These are phyloP conservation scores for Pelosia muscerda DNA, from an alignment of 2,888 invertebrate genomes.

Conservation along the genomic window DNA sequence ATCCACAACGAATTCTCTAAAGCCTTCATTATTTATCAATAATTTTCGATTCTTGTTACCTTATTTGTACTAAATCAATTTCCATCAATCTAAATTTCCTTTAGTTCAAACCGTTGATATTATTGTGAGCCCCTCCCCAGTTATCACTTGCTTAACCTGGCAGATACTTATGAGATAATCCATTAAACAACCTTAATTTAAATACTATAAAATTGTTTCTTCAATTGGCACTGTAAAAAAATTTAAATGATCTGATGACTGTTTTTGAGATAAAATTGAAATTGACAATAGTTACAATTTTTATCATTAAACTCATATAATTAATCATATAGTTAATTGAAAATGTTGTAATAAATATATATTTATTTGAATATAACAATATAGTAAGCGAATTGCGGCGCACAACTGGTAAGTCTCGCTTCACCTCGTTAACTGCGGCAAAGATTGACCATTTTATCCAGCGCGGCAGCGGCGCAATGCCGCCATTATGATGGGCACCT, in stretches of 20 bases:
- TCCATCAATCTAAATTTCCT: constrained; percentile 1
- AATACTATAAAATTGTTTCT: neutral
- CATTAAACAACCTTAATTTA: neutral
- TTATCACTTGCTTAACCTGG: neutral
- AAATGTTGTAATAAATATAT: no score
- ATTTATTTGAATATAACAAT: no score
- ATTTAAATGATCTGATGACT: neutral
- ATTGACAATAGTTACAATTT: neutral
- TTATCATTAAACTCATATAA: no score
- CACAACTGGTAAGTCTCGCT: no score
- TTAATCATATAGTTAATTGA: no score
- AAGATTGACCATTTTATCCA: no score
- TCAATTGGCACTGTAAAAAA: no score
- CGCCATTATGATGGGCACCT: no score
- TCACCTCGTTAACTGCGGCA: no score
- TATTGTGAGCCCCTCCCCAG: neutral
- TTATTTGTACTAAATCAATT: neutral
- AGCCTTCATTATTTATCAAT: neutral
- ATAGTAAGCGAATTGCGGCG: no score
- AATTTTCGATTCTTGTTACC: neutral
- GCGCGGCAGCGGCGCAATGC: no score
- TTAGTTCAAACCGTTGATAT: neutral
- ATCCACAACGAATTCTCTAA: neutral
- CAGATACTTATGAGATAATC: neutral
- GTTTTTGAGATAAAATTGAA: neutral